phyloP scores from a whole-genome alignment of 2,797 vertebrate species.

The Amphiprion clarkii region DNA sequence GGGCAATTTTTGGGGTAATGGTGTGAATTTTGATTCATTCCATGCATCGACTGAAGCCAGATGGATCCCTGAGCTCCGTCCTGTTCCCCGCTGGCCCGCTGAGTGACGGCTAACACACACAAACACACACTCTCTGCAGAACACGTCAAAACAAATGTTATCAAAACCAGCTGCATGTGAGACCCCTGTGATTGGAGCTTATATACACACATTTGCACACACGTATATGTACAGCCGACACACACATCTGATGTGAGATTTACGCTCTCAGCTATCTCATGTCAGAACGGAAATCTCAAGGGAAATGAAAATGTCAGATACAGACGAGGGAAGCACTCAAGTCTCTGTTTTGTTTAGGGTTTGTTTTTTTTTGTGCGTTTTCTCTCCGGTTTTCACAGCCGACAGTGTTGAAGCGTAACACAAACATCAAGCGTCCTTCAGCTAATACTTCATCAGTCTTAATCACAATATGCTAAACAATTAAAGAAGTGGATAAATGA shows the following conservation, averaged over 20 bases:
- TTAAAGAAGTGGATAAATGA: too few relatives aligned
- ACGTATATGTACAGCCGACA: neutral
- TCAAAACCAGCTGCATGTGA: slow-evolving; percentile 21
- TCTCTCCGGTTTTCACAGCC: neutral
- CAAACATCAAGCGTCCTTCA: neutral
- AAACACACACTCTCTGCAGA: neutral
- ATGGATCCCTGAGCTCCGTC: slow-evolving; percentile 45
- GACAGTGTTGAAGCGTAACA: neutral
- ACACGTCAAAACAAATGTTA: slow-evolving; percentile 32
- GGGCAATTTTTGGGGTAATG: slow-evolving; percentile 47
- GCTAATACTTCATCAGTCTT: too few relatives aligned
- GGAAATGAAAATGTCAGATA: slow-evolving; percentile 41
- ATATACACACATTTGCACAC: slow-evolving; percentile 1
- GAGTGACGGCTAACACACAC: neutral
- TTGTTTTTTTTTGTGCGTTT: neutral
- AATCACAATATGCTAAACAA: too few relatives aligned
- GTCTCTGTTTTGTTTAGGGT: slow-evolving; percentile 3
- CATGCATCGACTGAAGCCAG: slow-evolving; percentile 45
- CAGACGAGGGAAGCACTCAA: neutral
- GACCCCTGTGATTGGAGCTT: slow-evolving; percentile 12
- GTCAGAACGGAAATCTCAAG: slow-evolving; percentile 12
- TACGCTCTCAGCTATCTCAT: slow-evolving; percentile 2
- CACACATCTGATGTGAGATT: slow-evolving; percentile 10
- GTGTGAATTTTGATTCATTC: slow-evolving; percentile 56
- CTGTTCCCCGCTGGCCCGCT: slow-evolving; percentile 1